phyloP scores from a whole-genome alignment of 2,113 vertebrate genomes.

The Corythornis madagascariensis region DNA sequence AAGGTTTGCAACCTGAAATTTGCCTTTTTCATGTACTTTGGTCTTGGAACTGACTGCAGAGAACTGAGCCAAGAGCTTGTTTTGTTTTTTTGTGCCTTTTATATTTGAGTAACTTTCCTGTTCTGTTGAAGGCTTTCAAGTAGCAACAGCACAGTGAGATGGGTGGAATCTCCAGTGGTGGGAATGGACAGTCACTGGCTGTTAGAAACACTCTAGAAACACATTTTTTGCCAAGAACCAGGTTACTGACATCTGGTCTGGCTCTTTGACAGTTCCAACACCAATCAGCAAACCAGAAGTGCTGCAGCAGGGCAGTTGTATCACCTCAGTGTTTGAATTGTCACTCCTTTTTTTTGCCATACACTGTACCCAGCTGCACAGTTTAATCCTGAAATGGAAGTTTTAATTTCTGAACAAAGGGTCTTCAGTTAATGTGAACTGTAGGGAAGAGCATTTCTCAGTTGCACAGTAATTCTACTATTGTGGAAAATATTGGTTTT shows the following conservation, averaged over 20 bases:
- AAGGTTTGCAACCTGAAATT: neutral
- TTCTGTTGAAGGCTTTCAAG: neutral
- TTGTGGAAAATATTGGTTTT: too few relatives aligned
- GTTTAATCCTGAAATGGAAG: neutral
- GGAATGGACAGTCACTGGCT: neutral
- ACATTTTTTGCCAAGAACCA: neutral
- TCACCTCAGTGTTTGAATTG: neutral
- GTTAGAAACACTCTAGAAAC: neutral
- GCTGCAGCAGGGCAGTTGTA: neutral
- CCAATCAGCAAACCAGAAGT: neutral
- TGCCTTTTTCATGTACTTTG: fast-evolving
- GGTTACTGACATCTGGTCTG: neutral
- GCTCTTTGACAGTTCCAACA: neutral
- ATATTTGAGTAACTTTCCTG: neutral
- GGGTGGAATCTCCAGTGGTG: neutral
- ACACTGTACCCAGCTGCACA: neutral
- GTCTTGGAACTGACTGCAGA: neutral
- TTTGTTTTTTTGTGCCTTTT: neutral
- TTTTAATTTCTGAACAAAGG: neutral
- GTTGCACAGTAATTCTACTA: neutral
- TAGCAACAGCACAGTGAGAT: neutral
- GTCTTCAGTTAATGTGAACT: neutral
- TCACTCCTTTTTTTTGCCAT: neutral
- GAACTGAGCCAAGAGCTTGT: neutral
- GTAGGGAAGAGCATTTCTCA: neutral